These are phyloP conservation scores for Lydus trimaculatus DNA, from an alignment of 2,888 invertebrate species.

Conservation along the genomic window DNA sequence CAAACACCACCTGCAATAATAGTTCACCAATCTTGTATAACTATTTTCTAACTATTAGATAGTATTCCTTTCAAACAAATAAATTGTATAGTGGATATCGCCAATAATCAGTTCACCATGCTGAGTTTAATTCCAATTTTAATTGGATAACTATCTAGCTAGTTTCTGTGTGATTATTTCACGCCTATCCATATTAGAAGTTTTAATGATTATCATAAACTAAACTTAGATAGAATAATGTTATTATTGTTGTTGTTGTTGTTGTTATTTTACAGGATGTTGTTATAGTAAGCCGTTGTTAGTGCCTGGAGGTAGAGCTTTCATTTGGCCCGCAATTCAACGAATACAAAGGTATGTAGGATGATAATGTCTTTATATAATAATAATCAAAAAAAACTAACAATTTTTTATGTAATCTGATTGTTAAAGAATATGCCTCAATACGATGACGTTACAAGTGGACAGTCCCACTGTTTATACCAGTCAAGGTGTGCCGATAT, in stretches of 20 bases:
- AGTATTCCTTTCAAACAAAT: background rate
- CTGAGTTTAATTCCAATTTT: conserved; percentile 7
- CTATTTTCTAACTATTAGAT: background rate
- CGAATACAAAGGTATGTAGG: conserved; percentile 78
- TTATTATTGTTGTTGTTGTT: no score
- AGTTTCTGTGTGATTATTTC: conserved; percentile 8
- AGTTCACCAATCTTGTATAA: background rate
- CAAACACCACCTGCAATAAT: conserved; percentile 1
- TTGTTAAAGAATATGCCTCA: conserved; percentile 75
- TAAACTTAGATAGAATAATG: background rate
- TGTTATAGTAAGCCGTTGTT: conserved; percentile 92
- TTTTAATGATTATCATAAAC: background rate
- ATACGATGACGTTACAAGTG: conserved; percentile 97
- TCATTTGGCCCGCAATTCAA: conserved; percentile 95
- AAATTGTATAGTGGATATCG: background rate
- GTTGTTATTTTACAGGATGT: conserved; percentile 74
- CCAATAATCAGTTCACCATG: conserved; percentile 6
- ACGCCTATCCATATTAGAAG: conserved; percentile 6
- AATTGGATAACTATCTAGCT: conserved; percentile 14
- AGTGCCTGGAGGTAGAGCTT: conserved; percentile 95
- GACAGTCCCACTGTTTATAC: conserved; percentile 97
- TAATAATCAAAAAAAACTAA: background rate
- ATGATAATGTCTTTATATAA: conserved; percentile 17
- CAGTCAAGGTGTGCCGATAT: conserved; percentile 95
- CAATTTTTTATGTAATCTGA: background rate